These are phyloP conservation scores for Apocrypta bakeri DNA, from an alignment of 1,140 invertebrate genomes.

Conservation along the genomic window DNA sequence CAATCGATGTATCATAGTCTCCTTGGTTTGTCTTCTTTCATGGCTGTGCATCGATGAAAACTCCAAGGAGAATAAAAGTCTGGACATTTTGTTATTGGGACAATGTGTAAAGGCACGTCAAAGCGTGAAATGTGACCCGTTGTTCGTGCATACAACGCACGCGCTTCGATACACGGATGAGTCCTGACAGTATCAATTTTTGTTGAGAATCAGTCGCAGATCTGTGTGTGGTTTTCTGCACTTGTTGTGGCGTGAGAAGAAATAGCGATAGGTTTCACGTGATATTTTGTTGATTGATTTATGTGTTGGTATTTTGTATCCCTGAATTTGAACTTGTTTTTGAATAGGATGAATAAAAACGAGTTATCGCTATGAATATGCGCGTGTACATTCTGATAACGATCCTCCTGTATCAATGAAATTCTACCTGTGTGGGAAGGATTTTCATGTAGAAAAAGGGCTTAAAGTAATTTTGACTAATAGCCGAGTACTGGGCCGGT, in stretches of 20 bases:
- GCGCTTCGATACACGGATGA: not conserved
- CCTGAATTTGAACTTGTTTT: too few relatives aligned
- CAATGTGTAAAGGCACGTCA: not conserved
- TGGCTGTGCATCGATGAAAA: not conserved
- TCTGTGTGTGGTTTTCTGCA: not conserved
- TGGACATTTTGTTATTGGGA: not conserved
- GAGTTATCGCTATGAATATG: too few relatives aligned
- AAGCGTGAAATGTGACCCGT: slow-evolving; percentile 21
- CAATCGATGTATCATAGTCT: not conserved
- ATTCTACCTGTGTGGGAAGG: too few relatives aligned
- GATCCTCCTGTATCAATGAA: too few relatives aligned
- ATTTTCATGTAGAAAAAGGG: too few relatives aligned
- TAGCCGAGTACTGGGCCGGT: too few relatives aligned
- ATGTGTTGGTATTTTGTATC: not conserved
- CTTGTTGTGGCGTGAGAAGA: not conserved
- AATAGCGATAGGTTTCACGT: not conserved
- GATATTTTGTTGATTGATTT: not conserved
- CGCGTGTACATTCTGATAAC: too few relatives aligned
- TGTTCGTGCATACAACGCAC: not conserved
- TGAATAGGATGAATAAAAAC: too few relatives aligned
- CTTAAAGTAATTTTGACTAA: too few relatives aligned
- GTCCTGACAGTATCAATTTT: slow-evolving; percentile 43
- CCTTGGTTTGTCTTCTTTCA: not conserved
- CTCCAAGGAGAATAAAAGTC: not conserved
- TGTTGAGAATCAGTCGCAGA: too few relatives aligned